A percentile compares a stretch with the other conserved stretches of the same genome.
phyloP scores from a whole-genome alignment of 2,888 invertebrate species.

The Lobophora halterata region DNA sequence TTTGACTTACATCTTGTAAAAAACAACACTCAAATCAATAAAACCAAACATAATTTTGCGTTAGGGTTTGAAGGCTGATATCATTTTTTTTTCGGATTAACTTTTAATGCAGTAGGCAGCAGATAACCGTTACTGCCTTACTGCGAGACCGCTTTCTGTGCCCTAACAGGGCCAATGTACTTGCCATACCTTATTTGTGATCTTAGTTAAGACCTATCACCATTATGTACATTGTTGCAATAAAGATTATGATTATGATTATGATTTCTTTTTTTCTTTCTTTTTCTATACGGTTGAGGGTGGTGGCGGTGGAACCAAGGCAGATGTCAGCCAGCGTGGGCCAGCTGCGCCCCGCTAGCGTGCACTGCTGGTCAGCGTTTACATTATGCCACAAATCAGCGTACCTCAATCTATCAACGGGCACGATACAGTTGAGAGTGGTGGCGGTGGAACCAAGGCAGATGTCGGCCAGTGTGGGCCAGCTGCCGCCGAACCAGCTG shows the following conservation, averaged over 20 bases:
- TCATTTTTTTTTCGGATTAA: background rate
- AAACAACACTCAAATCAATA: no score
- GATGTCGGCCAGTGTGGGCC: constrained; percentile 53
- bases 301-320: constrained; percentile 54
- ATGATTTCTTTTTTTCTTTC: no score
- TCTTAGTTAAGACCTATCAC: no score
- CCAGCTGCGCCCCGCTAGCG: constrained; percentile 42
- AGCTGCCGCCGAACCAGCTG: constrained; percentile 49
- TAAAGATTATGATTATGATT: no score
- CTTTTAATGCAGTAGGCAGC: background rate
- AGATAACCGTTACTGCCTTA: no score
- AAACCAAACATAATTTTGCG: no score
- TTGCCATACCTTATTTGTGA: no score
- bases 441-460: constrained; percentile 53
- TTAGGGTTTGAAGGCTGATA: no score
- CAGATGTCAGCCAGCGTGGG: constrained; percentile 53
- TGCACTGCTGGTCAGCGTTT: constrained; percentile 48
- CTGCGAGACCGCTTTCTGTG: no score
- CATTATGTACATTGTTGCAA: no score
- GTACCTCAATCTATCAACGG: constrained; percentile 52
- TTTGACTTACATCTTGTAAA: no score
- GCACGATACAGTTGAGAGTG: constrained; percentile 54
- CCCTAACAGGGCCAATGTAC: no score
- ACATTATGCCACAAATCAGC: constrained; percentile 50
- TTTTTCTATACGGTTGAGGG: constrained; percentile 51